These are phyloP conservation scores for Pyrocoelia pectoralis DNA, from an alignment of 2,888 invertebrate species.

Conservation along the genomic window DNA sequence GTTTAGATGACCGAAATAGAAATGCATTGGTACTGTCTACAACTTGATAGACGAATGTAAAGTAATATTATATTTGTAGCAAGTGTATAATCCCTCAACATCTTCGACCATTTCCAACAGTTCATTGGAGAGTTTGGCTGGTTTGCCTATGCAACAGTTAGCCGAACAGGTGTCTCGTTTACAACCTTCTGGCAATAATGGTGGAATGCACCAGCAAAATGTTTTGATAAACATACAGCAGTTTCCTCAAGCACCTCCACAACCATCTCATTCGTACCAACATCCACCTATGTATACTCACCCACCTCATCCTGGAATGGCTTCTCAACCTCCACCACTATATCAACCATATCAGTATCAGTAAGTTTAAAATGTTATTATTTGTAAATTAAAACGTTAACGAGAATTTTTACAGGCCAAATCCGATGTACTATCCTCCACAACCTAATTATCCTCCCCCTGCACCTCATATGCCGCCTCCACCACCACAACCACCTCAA, in stretches of 20 bases:
- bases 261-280: slow-evolving; percentile 61
- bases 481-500: slow-evolving; percentile 38
- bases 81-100: slow-evolving; percentile 53
- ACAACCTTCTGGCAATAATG: slow-evolving; percentile 47
- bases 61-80: slow-evolving; percentile 43
- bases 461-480: slow-evolving; percentile 42
- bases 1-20: slow-evolving; percentile 53
- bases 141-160: slow-evolving; percentile 61
- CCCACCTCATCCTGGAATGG: slow-evolving; percentile 43
- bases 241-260: slow-evolving; percentile 63
- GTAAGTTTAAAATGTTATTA: slow-evolving; percentile 46
- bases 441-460: slow-evolving; percentile 54
- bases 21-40: slow-evolving; percentile 49
- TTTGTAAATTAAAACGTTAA: slow-evolving; percentile 1
- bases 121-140: slow-evolving; percentile 52
- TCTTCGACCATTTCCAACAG: slow-evolving; percentile 38
- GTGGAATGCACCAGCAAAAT: slow-evolving; percentile 68
- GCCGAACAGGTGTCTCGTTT: slow-evolving; percentile 60
- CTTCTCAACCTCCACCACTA: slow-evolving; percentile 59
- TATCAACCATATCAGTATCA: slow-evolving; percentile 56
- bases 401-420: slow-evolving; percentile 47
- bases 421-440: slow-evolving; percentile 55
- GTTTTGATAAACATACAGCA: slow-evolving; percentile 72
- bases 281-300: slow-evolving; percentile 60
- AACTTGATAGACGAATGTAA: background rate